phyloP scores from a whole-genome alignment of 2,797 vertebrate genomes.

The Fratercula arctica region DNA sequence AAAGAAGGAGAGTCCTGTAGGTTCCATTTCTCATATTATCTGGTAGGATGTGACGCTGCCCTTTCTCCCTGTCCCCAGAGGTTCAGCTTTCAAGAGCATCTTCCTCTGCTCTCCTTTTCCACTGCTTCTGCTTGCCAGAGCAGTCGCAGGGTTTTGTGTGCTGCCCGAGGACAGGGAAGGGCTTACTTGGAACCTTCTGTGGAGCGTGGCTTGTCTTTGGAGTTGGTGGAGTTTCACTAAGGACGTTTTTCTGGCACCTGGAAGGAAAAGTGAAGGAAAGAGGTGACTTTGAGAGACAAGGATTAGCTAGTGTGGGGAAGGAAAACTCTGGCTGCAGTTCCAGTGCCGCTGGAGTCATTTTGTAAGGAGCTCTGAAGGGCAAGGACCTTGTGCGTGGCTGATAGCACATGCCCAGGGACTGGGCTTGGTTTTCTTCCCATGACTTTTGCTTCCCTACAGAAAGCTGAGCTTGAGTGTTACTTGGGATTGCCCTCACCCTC shows the following conservation, averaged over 20 bases:
- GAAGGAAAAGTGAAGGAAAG: neutral
- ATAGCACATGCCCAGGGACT: neutral
- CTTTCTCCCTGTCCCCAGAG: neutral
- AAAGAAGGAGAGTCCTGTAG: neutral
- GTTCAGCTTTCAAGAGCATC: neutral
- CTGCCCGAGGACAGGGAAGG: neutral
- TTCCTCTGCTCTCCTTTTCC: neutral
- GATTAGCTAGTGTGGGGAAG: neutral
- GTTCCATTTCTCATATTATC: neutral
- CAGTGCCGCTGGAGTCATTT: neutral
- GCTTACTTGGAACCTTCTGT: no score
- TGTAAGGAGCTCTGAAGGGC: neutral
- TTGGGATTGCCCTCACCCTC: neutral
- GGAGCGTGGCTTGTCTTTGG: no score
- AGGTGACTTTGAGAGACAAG: no score
- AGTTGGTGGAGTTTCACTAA: no score
- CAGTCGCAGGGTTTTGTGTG: neutral
- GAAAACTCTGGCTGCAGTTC: neutral
- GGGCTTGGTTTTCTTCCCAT: neutral
- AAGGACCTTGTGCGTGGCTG: neutral
- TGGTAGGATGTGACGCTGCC: neutral
- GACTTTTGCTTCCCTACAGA: neutral
- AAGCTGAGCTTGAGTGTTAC: neutral
- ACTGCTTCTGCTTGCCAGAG: neutral
- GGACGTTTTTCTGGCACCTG: neutral